phyloP scores from a whole-genome alignment of 53 echinoderm and acorn worm species.

The Patiria pectinifera region DNA sequence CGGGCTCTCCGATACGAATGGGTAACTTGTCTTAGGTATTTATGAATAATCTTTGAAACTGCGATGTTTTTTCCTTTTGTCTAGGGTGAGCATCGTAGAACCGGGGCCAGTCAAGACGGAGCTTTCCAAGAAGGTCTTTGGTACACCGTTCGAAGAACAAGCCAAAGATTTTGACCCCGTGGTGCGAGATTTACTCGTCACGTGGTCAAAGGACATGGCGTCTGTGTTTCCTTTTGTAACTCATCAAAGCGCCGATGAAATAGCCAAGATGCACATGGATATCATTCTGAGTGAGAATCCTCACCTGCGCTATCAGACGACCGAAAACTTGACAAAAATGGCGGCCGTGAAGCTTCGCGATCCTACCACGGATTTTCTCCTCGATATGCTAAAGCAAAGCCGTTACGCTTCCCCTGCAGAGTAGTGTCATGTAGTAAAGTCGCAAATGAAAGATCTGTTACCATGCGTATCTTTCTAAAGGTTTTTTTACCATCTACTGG shows the following conservation, averaged over 20 bases:
- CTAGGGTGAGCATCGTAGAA: conserved; percentile 23
- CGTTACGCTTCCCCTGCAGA: not conserved
- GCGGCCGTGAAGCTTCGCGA: not conserved
- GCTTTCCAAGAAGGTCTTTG: not conserved
- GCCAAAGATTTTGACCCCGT: not conserved
- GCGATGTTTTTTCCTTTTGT: not conserved
- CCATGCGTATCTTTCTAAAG: too few relatives aligned
- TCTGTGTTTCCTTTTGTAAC: not conserved
- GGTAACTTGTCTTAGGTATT: too few relatives aligned
- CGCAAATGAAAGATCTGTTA: too few relatives aligned
- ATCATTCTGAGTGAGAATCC: conserved; percentile 20
- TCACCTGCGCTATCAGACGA: conserved; percentile 26
- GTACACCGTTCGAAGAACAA: not conserved
- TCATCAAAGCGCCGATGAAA: not conserved
- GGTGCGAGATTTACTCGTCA: not conserved
- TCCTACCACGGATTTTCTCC: not conserved
- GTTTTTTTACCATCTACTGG: too few relatives aligned
- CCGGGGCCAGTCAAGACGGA: conserved; percentile 12
- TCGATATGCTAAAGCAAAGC: not conserved
- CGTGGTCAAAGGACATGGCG: not conserved
- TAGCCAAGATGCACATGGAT: conserved; percentile 19
- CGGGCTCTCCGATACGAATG: too few relatives aligned
- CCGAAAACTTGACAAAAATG: not conserved
- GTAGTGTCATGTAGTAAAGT: not conserved
- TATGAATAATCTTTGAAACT: not conserved